phyloP scores from a whole-genome alignment of 2,888 invertebrate species.

The Tiphia femorata region DNA sequence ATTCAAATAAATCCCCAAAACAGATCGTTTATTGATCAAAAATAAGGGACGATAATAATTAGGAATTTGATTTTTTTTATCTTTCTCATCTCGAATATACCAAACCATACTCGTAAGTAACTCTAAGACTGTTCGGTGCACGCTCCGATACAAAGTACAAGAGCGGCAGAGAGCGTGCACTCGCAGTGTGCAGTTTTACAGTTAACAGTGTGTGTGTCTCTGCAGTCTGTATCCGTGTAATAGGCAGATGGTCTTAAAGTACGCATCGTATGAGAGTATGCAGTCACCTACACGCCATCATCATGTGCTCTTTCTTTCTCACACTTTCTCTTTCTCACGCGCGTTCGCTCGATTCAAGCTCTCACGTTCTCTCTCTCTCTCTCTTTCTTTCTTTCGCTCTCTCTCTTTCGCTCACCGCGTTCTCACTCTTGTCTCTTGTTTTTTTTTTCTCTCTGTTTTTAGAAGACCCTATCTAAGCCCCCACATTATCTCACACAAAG shows the following conservation, averaged over 20 bases:
- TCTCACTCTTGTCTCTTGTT: constrained; percentile 31
- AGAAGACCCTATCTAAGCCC: constrained; percentile 60
- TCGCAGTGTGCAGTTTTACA: constrained; percentile 57
- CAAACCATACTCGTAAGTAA: constrained; percentile 62
- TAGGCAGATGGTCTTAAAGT: constrained; percentile 51
- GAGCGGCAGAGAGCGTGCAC: constrained; percentile 56
- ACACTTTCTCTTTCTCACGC: constrained; percentile 39
- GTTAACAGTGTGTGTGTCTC: constrained; percentile 51
- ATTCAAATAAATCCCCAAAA: constrained; percentile 59
- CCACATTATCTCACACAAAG: constrained; percentile 63
- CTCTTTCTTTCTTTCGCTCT: constrained; percentile 23
- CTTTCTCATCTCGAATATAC: constrained; percentile 59
- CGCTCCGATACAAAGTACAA: constrained; percentile 53
- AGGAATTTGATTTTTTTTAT: constrained; percentile 63
- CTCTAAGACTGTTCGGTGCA: constrained; percentile 59
- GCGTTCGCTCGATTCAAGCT: constrained; percentile 23
- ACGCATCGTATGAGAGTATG: constrained; percentile 41
- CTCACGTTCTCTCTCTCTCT: constrained; percentile 34
- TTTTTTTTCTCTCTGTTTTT: constrained; percentile 39
- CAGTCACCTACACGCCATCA: constrained; percentile 45
- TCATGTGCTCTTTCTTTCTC: constrained; percentile 29
- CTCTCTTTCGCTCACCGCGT: no score
- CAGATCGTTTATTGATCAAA: constrained; percentile 65
- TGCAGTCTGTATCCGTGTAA: constrained; percentile 55
- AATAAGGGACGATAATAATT: constrained; percentile 63